A percentile compares a stretch with the other conserved stretches of the same genome.
phyloP scores from a whole-genome alignment of 2,888 invertebrate species.

The Autographa gamma region DNA sequence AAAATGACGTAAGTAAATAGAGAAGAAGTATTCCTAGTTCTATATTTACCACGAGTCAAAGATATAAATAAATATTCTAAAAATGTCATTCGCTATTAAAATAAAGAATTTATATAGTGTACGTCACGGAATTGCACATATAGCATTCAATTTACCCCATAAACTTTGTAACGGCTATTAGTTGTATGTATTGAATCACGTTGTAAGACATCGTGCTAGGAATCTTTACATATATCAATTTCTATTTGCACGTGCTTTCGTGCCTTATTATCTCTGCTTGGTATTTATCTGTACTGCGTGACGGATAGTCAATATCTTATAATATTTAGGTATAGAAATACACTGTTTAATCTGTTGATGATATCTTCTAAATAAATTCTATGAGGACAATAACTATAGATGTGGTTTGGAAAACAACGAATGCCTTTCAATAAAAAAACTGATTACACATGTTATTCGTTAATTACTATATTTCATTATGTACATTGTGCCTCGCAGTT shows the following conservation, averaged over 20 bases:
- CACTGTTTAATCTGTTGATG: not conserved
- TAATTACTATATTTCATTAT: no score
- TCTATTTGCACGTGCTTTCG: slow-evolving; percentile 37
- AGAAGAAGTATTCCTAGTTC: not conserved
- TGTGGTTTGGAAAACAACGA: no score
- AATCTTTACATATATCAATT: slow-evolving; percentile 33
- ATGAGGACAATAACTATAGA: no score
- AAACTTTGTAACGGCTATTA: not conserved
- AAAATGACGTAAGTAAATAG: not conserved
- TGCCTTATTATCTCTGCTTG: slow-evolving; percentile 28
- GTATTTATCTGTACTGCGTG: slow-evolving; percentile 47
- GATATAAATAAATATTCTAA: not conserved
- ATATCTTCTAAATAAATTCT: no score
- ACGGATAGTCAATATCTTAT: slow-evolving; percentile 11
- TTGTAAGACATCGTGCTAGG: slow-evolving; percentile 23
- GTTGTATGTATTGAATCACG: slow-evolving; percentile 25
- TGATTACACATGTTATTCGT: no score
- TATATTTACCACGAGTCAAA: not conserved
- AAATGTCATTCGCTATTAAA: not conserved
- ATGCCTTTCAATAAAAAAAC: no score
- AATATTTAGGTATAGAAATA: not conserved
- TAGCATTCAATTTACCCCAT: not conserved
- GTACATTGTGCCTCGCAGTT: no score
- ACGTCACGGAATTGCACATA: not conserved
- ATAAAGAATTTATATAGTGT: not conserved